phyloP scores from a whole-genome alignment of 2,797 vertebrate species.

The Silurus aristotelis region DNA sequence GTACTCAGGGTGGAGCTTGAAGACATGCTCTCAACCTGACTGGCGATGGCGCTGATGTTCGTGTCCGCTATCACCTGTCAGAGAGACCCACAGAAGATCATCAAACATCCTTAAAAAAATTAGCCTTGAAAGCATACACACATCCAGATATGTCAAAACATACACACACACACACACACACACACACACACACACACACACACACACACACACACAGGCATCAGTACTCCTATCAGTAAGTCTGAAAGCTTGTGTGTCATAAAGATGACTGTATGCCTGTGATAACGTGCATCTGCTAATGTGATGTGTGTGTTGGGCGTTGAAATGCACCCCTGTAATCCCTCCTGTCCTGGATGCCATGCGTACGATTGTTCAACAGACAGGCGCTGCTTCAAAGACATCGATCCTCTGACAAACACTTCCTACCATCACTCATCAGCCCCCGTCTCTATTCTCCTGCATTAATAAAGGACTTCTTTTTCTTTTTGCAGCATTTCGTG shows the following conservation, averaged over 20 bases:
- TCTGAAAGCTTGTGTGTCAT: slow-evolving; percentile 26
- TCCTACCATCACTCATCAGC: slow-evolving; percentile 36
- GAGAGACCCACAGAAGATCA: slow-evolving; percentile 30
- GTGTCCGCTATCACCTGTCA: slow-evolving; percentile 89
- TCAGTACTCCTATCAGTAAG: slow-evolving; percentile 16
- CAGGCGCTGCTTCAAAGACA: slow-evolving; percentile 40
- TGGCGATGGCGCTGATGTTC: slow-evolving; percentile 89
- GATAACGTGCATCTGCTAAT: slow-evolving; percentile 39
- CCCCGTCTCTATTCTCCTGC: slow-evolving; percentile 8
- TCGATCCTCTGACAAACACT: slow-evolving; percentile 24
- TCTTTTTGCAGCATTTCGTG: slow-evolving; percentile 11
- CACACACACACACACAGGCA: background rate
- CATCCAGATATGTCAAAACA: background rate
- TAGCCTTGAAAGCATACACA: background rate
- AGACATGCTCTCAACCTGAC: slow-evolving; percentile 88
- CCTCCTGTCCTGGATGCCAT: slow-evolving; percentile 37
- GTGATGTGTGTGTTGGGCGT: slow-evolving; percentile 40
- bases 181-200: slow-evolving; percentile 24
- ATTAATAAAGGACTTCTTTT: slow-evolving; percentile 23
- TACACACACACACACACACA: background rate
- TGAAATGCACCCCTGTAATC: slow-evolving; percentile 42
- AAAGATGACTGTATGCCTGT: slow-evolving; percentile 42
- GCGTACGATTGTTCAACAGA: slow-evolving; percentile 22
- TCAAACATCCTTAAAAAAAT: background rate
- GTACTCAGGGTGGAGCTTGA: slow-evolving; percentile 64